Conservation (phyloP, 2,797 vertebrate species). For the Cetoscarus ocellatus region DNA sequence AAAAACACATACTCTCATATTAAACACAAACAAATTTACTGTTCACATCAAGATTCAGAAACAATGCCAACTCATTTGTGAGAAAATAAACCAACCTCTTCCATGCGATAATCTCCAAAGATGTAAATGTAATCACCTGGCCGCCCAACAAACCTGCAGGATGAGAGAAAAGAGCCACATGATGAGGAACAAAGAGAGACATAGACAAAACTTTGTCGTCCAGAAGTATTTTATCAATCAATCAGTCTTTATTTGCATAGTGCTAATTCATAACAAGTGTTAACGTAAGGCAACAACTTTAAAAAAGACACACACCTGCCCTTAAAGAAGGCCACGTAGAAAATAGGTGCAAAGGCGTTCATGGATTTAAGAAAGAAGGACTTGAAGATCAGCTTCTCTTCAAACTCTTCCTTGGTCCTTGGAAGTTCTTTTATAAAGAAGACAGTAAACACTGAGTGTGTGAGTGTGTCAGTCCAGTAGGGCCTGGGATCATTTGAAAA, state of each 20-base stretch:
- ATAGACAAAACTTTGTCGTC: neutral
- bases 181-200: neutral
- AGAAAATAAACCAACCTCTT: slow-evolving; percentile 85
- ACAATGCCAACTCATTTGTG: slow-evolving; percentile 4
- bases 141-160: slow-evolving; percentile 92
- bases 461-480: too few species aligned
- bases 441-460: slow-evolving; percentile 8
- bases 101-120: slow-evolving; percentile 94
- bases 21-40: slow-evolving; percentile 2
- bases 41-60: neutral
- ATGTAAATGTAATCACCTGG: slow-evolving; percentile 96
- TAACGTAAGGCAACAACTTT: neutral
- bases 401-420: slow-evolving; percentile 94
- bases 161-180: slow-evolving; percentile 10
- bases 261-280: too few species aligned
- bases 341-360: slow-evolving; percentile 97
- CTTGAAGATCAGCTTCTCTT: slow-evolving; percentile 95
- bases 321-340: slow-evolving; percentile 99
- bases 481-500: too few species aligned
- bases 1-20: slow-evolving; percentile 27
- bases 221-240: too few species aligned
- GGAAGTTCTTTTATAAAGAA: slow-evolving; percentile 89
- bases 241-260: too few species aligned
- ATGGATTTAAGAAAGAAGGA: slow-evolving; percentile 98
- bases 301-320: slow-evolving; percentile 88